phyloP scores from a whole-genome alignment of 2,797 vertebrate species.

The Mormyrus hasselquistii region DNA sequence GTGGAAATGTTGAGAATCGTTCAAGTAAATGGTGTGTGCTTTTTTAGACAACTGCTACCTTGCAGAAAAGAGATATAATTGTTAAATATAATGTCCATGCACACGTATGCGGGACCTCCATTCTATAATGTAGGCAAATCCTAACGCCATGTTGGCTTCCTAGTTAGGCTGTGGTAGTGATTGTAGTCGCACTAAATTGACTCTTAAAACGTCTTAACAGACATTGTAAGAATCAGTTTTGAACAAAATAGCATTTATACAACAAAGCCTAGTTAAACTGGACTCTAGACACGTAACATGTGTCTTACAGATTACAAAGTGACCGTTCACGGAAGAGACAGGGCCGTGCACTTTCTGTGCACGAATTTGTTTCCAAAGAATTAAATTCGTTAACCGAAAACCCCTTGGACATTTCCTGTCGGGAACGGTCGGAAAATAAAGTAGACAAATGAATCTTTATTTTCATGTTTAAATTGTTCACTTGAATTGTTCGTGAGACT shows the following conservation, averaged over 20 bases:
- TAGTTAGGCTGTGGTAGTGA: neutral
- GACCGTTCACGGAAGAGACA: slow-evolving; percentile 41
- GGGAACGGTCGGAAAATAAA: slow-evolving; percentile 29
- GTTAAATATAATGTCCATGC: slow-evolving; percentile 40
- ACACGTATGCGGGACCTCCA: slow-evolving; percentile 60
- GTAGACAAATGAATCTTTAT: slow-evolving; percentile 50
- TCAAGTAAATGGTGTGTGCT: neutral
- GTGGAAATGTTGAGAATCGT: neutral
- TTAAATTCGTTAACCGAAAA: slow-evolving; percentile 37
- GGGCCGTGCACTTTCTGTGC: slow-evolving; percentile 24
- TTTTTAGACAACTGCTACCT: neutral
- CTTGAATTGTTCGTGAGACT: slow-evolving; percentile 53
- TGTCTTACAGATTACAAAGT: slow-evolving; percentile 16
- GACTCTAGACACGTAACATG: neutral
- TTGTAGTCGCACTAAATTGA: slow-evolving; percentile 7
- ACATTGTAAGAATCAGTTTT: neutral
- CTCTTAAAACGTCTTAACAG: neutral
- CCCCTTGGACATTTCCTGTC: slow-evolving; percentile 19
- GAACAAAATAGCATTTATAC: neutral
- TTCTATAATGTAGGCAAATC: slow-evolving; percentile 17
- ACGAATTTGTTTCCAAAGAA: slow-evolving; percentile 36
- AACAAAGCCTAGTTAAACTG: neutral
- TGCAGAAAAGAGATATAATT: neutral
- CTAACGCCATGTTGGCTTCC: slow-evolving; percentile 65
- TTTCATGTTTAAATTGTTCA: slow-evolving; percentile 55